These are phyloP conservation scores for Atherinomorus stipes DNA, from an alignment of 2,113 vertebrate genomes.

Conservation along the genomic window DNA sequence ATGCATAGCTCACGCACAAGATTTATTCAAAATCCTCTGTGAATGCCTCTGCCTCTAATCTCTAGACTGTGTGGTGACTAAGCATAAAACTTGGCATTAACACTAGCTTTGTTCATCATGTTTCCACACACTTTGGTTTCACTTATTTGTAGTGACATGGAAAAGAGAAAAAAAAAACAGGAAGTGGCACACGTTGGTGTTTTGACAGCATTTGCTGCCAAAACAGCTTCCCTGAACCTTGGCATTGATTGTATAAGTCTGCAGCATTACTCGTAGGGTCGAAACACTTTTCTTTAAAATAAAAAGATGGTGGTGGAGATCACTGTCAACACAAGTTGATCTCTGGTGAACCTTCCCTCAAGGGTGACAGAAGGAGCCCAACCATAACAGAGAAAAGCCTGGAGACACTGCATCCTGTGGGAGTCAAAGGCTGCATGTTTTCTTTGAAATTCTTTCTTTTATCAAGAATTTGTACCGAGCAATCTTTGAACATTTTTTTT, in stretches of 20 bases:
- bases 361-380: too few species aligned
- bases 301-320: not conserved
- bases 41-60: slow-evolving; percentile 49
- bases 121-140: slow-evolving; percentile 33
- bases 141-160: slow-evolving; percentile 2
- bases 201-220: not conserved
- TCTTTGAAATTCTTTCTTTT: not conserved
- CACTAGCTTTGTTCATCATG: slow-evolving; percentile 36
- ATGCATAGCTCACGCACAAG: slow-evolving; percentile 12
- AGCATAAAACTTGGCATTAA: slow-evolving; percentile 53
- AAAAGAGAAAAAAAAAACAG: too few species aligned
- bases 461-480: not conserved
- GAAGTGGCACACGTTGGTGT: not conserved
- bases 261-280: not conserved
- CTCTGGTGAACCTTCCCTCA: not conserved
- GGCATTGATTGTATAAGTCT: not conserved
- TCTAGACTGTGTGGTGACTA: slow-evolving; percentile 51
- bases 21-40: slow-evolving; percentile 54
- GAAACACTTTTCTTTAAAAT: not conserved
- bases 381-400: too few species aligned
- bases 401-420: not conserved
- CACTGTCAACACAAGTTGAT: not conserved
- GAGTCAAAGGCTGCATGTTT: too few species aligned
- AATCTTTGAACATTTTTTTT: slow-evolving; percentile 5
- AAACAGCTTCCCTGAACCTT: not conserved